A percentile compares a stretch with the other conserved stretches of the same genome.
These are phyloP conservation scores for Ptychochromis oligacanthus DNA, from an alignment of 2,113 vertebrate genomes.

Conservation along the genomic window DNA sequence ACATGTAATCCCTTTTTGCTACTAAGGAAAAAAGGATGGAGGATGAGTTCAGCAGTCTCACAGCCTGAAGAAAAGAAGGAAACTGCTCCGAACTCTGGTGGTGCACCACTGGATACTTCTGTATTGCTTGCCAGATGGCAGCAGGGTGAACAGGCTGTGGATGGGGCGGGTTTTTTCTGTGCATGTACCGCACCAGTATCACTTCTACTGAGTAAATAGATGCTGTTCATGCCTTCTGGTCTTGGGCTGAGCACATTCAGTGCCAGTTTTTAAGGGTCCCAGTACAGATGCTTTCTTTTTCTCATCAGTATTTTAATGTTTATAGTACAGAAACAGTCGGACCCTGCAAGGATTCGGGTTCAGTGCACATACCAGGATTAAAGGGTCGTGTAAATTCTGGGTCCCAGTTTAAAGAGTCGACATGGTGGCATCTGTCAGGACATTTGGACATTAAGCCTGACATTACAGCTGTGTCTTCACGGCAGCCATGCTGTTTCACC, in stretches of 20 bases:
- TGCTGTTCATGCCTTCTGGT: neutral
- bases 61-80: neutral
- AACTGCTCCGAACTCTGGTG: neutral
- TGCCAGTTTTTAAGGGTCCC: neutral
- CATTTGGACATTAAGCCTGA: conserved; percentile 1
- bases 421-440: neutral
- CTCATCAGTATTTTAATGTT: conserved; percentile 3
- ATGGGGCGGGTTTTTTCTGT: conserved; percentile 1
- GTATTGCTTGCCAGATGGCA: neutral
- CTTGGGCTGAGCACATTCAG: neutral
- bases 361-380: neutral
- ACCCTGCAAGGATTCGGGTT: neutral
- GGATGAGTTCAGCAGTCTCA: neutral
- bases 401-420: neutral
- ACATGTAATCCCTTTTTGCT: neutral
- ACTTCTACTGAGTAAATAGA: neutral
- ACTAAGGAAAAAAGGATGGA: neutral
- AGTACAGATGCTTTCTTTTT: neutral
- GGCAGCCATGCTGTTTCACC: neutral
- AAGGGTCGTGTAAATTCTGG: neutral
- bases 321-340: neutral
- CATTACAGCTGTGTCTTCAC: neutral
- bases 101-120: neutral
- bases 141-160: neutral
- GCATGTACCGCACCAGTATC: neutral